These are phyloP conservation scores for Eutolmus rufibarbis DNA, from an alignment of 2,888 invertebrate species.

Conservation along the genomic window DNA sequence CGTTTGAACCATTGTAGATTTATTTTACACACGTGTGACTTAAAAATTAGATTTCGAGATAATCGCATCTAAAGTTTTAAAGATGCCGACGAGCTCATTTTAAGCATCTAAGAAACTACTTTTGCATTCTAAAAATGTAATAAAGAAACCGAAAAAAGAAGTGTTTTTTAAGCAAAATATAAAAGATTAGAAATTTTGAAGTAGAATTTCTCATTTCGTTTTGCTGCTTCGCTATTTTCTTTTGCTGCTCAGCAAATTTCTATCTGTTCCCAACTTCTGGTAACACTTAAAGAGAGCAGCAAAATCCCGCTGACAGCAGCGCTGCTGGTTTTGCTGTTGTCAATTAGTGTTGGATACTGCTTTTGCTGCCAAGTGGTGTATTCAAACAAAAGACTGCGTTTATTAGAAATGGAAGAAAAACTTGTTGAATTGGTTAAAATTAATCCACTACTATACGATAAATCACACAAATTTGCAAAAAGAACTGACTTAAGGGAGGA, in stretches of 20 bases:
- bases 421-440: neutral
- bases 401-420: no score
- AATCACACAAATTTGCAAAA: neutral
- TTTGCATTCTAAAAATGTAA: no score
- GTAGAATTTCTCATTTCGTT: neutral
- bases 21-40: no score
- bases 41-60: no score
- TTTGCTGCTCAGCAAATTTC: neutral
- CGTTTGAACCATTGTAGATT: no score
- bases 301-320: neutral
- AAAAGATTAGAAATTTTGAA: no score
- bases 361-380: neutral
- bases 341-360: neutral
- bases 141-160: no score
- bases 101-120: no score
- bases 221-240: neutral
- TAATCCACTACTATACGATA: neutral
- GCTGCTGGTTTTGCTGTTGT: neutral
- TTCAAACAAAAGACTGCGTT: neutral
- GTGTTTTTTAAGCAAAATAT: no score
- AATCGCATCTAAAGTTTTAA: no score
- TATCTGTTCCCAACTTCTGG: neutral
- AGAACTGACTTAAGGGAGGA: neutral
- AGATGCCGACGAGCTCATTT: no score
- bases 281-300: neutral